Evolutionary conservation across 1,140 invertebrate species (phyloP).

Genomic region (Rhyacophila brunnea): DNA sequence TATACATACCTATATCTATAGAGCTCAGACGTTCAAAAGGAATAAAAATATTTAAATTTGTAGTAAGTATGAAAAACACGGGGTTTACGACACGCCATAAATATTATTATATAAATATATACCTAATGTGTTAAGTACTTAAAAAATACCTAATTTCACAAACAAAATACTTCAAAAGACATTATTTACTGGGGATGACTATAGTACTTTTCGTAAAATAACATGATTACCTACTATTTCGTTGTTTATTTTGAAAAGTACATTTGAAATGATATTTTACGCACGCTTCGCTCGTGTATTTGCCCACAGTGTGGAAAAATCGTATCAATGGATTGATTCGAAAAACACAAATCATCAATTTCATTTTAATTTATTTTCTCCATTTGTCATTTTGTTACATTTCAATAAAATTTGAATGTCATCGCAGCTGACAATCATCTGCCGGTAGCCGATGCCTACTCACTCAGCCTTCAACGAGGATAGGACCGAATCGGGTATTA

Average conservation of each 20-base stretch:
- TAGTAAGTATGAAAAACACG: too few species aligned
- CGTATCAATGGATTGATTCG: conserved; percentile 12
- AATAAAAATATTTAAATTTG: too few species aligned
- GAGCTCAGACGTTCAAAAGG: too few species aligned
- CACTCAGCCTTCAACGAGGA: conserved; percentile 4
- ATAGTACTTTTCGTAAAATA: too few species aligned
- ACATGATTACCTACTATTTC: too few species aligned
- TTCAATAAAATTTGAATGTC: conserved; percentile 28
- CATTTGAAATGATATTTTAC: too few species aligned
- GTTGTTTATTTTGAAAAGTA: too few species aligned
- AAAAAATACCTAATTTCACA: background rate
- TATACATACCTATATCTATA: too few species aligned
- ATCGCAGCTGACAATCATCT: conserved; percentile 26
- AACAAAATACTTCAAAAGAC: background rate
- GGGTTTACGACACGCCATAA: too few species aligned
- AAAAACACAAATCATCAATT: conserved; percentile 26
- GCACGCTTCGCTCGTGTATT: too few species aligned
- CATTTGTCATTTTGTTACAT: conserved; percentile 28
- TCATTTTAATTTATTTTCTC: conserved; percentile 28
- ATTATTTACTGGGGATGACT: background rate
- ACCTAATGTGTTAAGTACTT: background rate
- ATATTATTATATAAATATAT: too few species aligned
- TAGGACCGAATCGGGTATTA: conserved; percentile 3
- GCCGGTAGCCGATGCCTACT: conserved; percentile 4
- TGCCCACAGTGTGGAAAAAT: conserved; percentile 13